These are phyloP conservation scores for Xiphorhynchus erythropygius DNA, from an alignment of 2,797 vertebrate genomes.

Conservation along the genomic window DNA sequence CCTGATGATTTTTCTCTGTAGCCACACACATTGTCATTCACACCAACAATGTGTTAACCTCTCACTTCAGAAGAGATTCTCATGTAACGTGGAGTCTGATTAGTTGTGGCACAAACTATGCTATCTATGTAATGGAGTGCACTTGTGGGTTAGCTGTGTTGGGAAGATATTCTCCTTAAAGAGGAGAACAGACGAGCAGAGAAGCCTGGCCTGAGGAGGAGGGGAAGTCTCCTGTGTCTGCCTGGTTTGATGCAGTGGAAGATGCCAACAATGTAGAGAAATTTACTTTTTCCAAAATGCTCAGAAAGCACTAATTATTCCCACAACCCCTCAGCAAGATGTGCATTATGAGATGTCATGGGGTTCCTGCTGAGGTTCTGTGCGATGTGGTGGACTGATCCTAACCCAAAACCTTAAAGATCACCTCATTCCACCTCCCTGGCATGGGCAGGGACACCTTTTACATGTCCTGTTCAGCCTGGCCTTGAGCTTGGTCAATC, in stretches of 20 bases:
- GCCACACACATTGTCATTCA: neutral
- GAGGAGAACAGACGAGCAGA: neutral
- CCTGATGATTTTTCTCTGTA: neutral
- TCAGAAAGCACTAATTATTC: neutral
- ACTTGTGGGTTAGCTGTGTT: neutral
- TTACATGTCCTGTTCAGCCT: neutral
- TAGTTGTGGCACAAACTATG: conserved; percentile 51
- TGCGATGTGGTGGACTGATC: fast-evolving
- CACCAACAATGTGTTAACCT: neutral
- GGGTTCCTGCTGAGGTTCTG: neutral
- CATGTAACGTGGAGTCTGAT: conserved; percentile 18
- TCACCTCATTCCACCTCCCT: neutral
- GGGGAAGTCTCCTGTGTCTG: fast-evolving
- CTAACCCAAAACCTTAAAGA: neutral
- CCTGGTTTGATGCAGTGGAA: neutral
- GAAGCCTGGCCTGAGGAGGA: neutral
- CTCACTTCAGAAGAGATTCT: conserved; percentile 1
- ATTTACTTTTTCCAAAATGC: neutral
- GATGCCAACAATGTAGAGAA: fast-evolving
- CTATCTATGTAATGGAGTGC: conserved; percentile 50
- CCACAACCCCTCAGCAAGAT: fast-evolving
- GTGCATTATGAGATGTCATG: fast-evolving
- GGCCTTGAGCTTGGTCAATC: neutral
- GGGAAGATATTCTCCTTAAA: conserved; percentile 11
- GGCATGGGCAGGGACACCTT: neutral